Base-by-base conservation (phyloP, 2,797 vertebrate genomes). In the Yasuhikotakia modesta region DNA sequence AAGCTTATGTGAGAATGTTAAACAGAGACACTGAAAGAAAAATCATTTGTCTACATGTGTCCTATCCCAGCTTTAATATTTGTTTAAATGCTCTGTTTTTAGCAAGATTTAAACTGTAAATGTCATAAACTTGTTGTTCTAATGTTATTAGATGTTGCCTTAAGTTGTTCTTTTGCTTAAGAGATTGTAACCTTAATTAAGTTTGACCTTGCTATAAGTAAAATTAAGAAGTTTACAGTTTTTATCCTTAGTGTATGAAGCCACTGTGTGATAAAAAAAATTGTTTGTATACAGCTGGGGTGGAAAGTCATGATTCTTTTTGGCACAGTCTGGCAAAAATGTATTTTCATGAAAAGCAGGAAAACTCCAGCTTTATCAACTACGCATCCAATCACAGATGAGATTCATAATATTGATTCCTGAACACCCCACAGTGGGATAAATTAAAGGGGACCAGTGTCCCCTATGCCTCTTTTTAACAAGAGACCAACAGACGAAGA, bases 401-500 rank as follows among this genome's bases (percentile, higher is more conserved):
- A 45, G 2, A 39, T 21, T 32, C 10, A 14, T n/a, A 46, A 48
- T 35, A 60, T 52, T 63, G 39, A n/a, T 73, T 73, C 30, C 27
- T 52, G 5, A 45, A 63, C 73, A 76, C 68, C 39, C 52, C 64
- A 68, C 73, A 68, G 39, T 0, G 24, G 64, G 52, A 76, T 68
- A 68, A 66, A 76, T 68, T 76, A 68, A 57, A 35, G 24, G 30
- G 39, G 64, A 24, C 13, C 8, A 60, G 52, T 22, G 35, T 60
- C 43, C 65, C 53, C 1, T 4, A 52, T 68, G 43, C 39, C 22
- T 76, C 19, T 67, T 67, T 76, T 57, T 1, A 30, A 57, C 52
- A 58, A 77, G 55, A 30, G 43, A 70, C 53, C 24, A 58, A 55
- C n/a, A 67, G 0, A 5, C 30, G 21, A 1, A 14, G 22, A 76